These are phyloP conservation scores for Chondrilla cf. caribensis DNA, from an alignment of 37 sponge, comb jelly and placozoan species.

Conservation along the genomic window DNA sequence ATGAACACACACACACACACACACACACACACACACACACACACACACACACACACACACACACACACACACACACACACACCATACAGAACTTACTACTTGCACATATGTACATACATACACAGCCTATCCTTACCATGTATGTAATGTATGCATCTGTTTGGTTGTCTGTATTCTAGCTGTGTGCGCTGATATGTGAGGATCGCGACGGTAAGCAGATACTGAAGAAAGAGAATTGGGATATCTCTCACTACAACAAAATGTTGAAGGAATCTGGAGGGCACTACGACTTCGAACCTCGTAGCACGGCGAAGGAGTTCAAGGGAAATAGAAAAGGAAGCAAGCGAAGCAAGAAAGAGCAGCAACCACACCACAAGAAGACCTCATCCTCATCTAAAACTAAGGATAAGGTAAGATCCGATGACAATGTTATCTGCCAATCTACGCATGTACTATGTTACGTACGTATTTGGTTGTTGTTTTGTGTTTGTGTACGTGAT, in stretches of 20 bases:
- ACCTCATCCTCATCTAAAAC: too few relatives aligned
- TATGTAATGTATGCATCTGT: not conserved
- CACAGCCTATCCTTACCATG: too few relatives aligned
- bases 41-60: not conserved
- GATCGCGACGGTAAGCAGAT: constrained; percentile 46
- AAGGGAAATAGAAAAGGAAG: not conserved
- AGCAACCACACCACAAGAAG: too few relatives aligned
- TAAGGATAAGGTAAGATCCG: too few relatives aligned
- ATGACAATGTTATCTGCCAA: too few relatives aligned
- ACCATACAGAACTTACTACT: too few relatives aligned
- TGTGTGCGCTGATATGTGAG: constrained; percentile 56
- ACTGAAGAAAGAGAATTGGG: constrained; percentile 75
- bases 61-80: too few relatives aligned
- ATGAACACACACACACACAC: too few relatives aligned
- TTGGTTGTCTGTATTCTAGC: constrained; percentile 69
- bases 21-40: not conserved
- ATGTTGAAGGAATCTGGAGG: constrained; percentile 5
- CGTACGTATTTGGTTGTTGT: too few relatives aligned
- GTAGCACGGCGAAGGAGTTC: constrained; percentile 21
- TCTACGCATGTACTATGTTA: too few relatives aligned
- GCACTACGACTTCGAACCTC: constrained; percentile 19
- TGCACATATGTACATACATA: not conserved
- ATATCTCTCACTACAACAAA: constrained; percentile 32
- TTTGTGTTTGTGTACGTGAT: too few relatives aligned
- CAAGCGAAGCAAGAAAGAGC: constrained; percentile 16